A percentile compares a stretch with the other conserved stretches of the same genome.
These are phyloP conservation scores for Thecocarcelia acutangulata DNA, from an alignment of 2,888 invertebrate species.

Conservation along the genomic window DNA sequence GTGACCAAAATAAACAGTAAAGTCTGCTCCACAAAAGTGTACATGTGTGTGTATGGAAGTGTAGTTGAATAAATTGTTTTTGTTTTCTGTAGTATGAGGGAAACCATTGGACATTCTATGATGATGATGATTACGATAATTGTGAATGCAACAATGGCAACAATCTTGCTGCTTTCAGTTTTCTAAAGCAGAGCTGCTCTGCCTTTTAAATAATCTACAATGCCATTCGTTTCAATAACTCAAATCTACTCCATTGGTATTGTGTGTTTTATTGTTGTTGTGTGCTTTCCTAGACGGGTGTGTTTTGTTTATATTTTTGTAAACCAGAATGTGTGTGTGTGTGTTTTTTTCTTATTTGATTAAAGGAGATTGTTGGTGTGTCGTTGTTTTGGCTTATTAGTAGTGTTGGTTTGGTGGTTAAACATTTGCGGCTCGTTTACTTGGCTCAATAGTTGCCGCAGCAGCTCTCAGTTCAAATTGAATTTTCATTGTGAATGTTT, in stretches of 20 bases:
- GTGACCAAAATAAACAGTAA: slow-evolving; percentile 34
- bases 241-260: slow-evolving; percentile 46
- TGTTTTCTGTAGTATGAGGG: slow-evolving; percentile 53
- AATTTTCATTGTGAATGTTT: slow-evolving; percentile 78
- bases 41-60: not conserved
- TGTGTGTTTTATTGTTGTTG: slow-evolving; percentile 43
- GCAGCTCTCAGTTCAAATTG: slow-evolving; percentile 79
- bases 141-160: slow-evolving; percentile 76
- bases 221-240: slow-evolving; percentile 69
- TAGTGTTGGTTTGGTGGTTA: slow-evolving; percentile 64
- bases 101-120: slow-evolving; percentile 67
- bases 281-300: slow-evolving; percentile 48
- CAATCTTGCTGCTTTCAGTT: slow-evolving; percentile 73
- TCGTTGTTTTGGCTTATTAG: slow-evolving; percentile 8
- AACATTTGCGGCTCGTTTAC: slow-evolving; percentile 74
- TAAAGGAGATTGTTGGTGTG: slow-evolving; percentile 2
- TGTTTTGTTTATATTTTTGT: slow-evolving; percentile 49
- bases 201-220: slow-evolving; percentile 67
- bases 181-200: slow-evolving; percentile 50
- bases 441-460: slow-evolving; percentile 74
- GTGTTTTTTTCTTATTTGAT: slow-evolving; percentile 17
- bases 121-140: slow-evolving; percentile 44
- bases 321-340: not conserved
- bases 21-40: not conserved
- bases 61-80: slow-evolving; percentile 2